phyloP scores from a whole-genome alignment of 2,888 invertebrate genomes.

The Meiosimyza platycephala region DNA sequence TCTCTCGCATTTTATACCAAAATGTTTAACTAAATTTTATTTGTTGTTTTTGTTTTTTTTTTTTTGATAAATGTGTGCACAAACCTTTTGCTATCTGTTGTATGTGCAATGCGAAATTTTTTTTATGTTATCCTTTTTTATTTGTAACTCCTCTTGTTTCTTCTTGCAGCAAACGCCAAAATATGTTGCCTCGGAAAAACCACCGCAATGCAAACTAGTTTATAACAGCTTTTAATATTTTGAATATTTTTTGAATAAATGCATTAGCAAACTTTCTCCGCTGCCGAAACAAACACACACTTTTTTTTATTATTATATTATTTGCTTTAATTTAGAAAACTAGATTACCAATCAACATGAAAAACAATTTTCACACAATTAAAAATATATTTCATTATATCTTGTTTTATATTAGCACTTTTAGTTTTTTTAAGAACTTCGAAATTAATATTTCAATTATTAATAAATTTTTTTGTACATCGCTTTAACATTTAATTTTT shows the following conservation, averaged over 20 bases:
- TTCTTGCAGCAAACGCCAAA: not conserved
- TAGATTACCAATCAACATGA: not conserved
- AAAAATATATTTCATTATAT: not conserved
- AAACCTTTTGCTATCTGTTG: not conserved
- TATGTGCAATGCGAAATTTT: not conserved
- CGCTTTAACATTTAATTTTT: no score
- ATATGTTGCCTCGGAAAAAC: not conserved
- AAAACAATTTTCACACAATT: not conserved
- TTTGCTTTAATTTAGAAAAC: constrained; percentile 5
- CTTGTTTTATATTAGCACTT: not conserved
- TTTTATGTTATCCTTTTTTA: not conserved
- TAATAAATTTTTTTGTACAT: not conserved
- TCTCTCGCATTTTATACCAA: no score
- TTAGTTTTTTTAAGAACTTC: not conserved
- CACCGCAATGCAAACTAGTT: constrained; percentile 22
- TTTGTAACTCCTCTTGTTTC: not conserved
- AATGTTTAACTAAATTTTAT: no score
- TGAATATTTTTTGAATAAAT: constrained; percentile 23
- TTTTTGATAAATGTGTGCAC: not conserved
- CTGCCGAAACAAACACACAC: not conserved
- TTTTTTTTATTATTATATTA: not conserved
- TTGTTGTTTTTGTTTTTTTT: not conserved
- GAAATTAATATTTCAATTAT: not conserved
- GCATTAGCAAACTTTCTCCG: constrained; percentile 33
- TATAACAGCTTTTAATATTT: constrained; percentile 26